Base-by-base conservation (phyloP, 2,113 vertebrate genomes). In the Bambusicola thoracicus region DNA sequence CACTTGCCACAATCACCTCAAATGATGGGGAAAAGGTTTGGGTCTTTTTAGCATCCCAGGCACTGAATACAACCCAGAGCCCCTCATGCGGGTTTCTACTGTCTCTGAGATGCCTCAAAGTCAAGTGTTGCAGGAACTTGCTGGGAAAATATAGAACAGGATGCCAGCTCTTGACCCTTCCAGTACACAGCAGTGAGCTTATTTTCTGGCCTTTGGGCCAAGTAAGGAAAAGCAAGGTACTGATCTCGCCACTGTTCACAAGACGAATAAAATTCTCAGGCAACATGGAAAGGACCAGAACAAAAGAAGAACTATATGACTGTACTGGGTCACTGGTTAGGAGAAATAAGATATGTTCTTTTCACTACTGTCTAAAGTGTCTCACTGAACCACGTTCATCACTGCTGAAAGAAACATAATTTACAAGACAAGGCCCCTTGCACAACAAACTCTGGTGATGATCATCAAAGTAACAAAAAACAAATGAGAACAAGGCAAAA, bases 101-200 rank as follows among this genome's bases (percentile, higher is more conserved):
- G 44, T 44, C 55, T 74, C 62, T 62, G 78, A 89, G 61, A n/a
- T 49, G 36, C 81, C 66, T 74, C 88, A 51, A 76, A 75, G 51
- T 75, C 41, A 21, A 51, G 18, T 51, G 38, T n/a, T 87, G 51
- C n/a, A 93, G 87, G 51, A 49, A 63, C 18, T 63, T 75, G 24
- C 34, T 72, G 58, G 79, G 51, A 93, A 92, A 85, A 87, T 30
- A 66, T 32, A 84, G n/a, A 48, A 34, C 36, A 53, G 30, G 15
- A 2, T 30, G 66, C 20, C 49, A 90, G 75, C 41, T 87, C 66
- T 82, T 70, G 70, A 25, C 55, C 74, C 29, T 11, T 81, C 38
- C 34, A 87, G 18, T 38, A 87, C 59, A 41, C 27, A 72, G 3
- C 56, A 48, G 5, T 48, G 79, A 93, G 27, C 17, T 81, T 29